phyloP scores from a whole-genome alignment of 2,113 vertebrate genomes.

The Atherinomorus stipes region DNA sequence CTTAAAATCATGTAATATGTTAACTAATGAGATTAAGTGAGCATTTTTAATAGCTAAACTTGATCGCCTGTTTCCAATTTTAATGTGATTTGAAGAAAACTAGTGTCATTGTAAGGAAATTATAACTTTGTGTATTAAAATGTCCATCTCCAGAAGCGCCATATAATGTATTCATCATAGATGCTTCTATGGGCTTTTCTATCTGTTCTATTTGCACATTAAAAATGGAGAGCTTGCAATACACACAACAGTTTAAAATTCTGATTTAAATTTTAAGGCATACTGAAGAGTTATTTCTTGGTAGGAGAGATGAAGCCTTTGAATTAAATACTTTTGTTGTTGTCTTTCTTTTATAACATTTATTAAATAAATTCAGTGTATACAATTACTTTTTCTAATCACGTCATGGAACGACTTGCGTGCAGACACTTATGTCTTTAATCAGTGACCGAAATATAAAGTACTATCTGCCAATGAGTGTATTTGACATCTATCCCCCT shows the following conservation, averaged over 20 bases:
- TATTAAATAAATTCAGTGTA: no score
- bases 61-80: neutral
- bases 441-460: neutral
- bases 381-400: no score
- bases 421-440: no score
- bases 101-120: no score
- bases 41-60: neutral
- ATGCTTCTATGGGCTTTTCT: neutral
- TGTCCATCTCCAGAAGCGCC: neutral
- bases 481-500: neutral
- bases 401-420: no score
- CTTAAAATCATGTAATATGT: neutral
- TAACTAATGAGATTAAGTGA: neutral
- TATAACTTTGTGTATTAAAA: no score
- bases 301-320: constrained; percentile 9
- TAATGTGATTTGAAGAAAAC: neutral
- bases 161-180: neutral
- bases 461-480: neutral
- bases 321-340: constrained; percentile 17
- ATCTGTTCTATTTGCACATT: no score
- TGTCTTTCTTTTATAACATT: neutral
- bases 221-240: no score
- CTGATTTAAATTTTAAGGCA: constrained; percentile 47
- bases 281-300: constrained; percentile 39
- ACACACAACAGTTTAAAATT: neutral